A percentile compares a stretch with the other conserved stretches of the same genome.
Evolutionary conservation across 1,140 invertebrate genomes (phyloP).

Genomic region (Brachionus rubens): DNA sequence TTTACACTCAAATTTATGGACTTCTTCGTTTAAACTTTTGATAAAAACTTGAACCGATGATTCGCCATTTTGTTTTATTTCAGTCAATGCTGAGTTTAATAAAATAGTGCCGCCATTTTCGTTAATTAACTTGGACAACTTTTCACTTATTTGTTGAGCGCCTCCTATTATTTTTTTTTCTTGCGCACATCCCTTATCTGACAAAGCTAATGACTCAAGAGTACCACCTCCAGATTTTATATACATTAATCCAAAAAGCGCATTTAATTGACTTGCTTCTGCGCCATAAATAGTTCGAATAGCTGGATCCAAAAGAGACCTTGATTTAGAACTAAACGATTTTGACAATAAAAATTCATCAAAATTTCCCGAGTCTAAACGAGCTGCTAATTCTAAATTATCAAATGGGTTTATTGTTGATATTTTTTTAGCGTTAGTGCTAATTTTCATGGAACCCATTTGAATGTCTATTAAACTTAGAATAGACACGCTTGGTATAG

Average conservation of each 20-base stretch:
- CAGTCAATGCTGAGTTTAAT: conserved; percentile 53
- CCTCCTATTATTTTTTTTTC: conserved; percentile 52
- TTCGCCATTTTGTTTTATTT: conserved; percentile 53
- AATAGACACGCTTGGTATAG: conserved; percentile 57
- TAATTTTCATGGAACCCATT: conserved; percentile 8
- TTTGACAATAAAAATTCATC: conserved; percentile 40
- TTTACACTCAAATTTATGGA: neutral
- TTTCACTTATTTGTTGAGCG: conserved; percentile 58
- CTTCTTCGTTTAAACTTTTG: neutral
- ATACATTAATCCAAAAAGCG: conserved; percentile 59
- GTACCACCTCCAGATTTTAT: conserved; percentile 56
- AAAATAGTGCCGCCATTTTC: conserved; percentile 53
- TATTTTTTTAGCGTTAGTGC: conserved; percentile 6
- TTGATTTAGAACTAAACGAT: conserved; percentile 55
- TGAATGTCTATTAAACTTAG: conserved; percentile 48
- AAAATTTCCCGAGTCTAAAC: neutral
- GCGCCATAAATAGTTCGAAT: conserved; percentile 53
- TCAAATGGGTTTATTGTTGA: conserved; percentile 12
- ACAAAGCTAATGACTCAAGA: conserved; percentile 52
- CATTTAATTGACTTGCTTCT: conserved; percentile 57
- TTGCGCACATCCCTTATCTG: conserved; percentile 48
- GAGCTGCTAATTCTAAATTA: neutral
- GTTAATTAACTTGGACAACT: conserved; percentile 49
- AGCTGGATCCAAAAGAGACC: conserved; percentile 51
- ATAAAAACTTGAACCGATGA: conserved; percentile 47